Conservation (phyloP, 2,113 vertebrate species). For the Eublepharis macularius region DNA sequence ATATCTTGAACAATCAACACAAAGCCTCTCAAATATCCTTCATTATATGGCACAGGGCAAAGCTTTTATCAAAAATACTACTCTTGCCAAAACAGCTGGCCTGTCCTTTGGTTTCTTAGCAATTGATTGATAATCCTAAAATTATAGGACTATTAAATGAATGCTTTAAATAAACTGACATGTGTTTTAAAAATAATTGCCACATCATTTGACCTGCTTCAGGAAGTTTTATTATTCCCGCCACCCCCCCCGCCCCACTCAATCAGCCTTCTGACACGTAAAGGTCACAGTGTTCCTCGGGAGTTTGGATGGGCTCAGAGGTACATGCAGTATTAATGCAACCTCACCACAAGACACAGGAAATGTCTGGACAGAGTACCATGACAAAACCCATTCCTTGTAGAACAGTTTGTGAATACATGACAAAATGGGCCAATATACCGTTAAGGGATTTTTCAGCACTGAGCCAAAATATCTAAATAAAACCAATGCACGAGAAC, state of each 20-base stretch:
- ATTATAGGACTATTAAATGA: conserved; percentile 50
- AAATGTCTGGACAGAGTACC: conserved; percentile 54
- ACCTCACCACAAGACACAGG: conserved; percentile 48
- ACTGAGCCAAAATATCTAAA: conserved; percentile 59
- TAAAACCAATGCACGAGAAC: conserved; percentile 55
- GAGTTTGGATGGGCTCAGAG: conserved; percentile 47
- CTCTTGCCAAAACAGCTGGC: conserved; percentile 4
- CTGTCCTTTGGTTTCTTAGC: conserved; percentile 35
- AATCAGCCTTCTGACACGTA: conserved; percentile 64
- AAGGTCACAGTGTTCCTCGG: conserved; percentile 55
- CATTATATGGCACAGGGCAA: neutral
- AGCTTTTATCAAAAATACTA: neutral
- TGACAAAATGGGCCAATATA: conserved; percentile 66
- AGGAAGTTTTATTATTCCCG: conserved; percentile 53
- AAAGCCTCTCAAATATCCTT: conserved; percentile 25
- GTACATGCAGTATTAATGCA: conserved; percentile 47
- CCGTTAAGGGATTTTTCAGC: conserved; percentile 63
- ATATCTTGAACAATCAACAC: conserved; percentile 18
- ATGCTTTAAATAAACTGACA: conserved; percentile 59
- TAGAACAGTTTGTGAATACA: conserved; percentile 71
- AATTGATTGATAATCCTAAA: conserved; percentile 47
- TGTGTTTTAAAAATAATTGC: conserved; percentile 61
- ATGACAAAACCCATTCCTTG: conserved; percentile 59
- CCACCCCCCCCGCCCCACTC: neutral
- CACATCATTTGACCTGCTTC: conserved; percentile 55